Conservation (phyloP, 2,113 vertebrate species). For the Phaethornis superciliosus region DNA sequence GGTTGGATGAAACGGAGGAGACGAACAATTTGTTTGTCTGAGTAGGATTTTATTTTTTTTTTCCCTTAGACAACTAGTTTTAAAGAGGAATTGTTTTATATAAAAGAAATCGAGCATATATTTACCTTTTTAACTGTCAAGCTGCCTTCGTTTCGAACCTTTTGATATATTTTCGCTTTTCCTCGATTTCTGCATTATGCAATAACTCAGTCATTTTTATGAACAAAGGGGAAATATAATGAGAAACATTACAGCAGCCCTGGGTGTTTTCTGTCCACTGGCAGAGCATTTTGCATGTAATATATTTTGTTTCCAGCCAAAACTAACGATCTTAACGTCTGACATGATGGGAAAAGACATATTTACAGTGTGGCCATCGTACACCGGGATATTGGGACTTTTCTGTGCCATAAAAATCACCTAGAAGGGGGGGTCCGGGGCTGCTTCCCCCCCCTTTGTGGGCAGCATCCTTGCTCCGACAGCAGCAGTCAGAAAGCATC, state of each 20-base stretch:
- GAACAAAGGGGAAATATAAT: slow-evolving; percentile 54
- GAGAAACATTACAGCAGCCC: slow-evolving; percentile 30
- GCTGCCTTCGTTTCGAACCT: slow-evolving; percentile 10
- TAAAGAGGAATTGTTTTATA: background rate
- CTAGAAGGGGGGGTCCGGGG: background rate
- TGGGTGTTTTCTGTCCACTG: background rate
- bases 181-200: background rate
- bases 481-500: background rate
- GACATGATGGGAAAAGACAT: background rate
- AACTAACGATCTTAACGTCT: background rate
- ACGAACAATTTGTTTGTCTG: background rate
- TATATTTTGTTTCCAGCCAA: slow-evolving; percentile 28
- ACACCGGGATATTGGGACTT: background rate
- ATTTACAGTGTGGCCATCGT: background rate
- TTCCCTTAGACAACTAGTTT: background rate
- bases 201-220: slow-evolving; percentile 33
- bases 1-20: background rate
- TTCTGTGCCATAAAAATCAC: background rate
- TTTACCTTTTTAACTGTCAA: background rate
- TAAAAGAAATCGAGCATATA: background rate
- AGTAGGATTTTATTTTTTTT: background rate
- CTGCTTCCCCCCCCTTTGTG: background rate
- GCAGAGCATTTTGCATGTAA: background rate
- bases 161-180: background rate
- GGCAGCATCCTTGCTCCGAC: background rate